These are phyloP conservation scores for Orthosia incerta DNA, from an alignment of 2,888 invertebrate genomes.

Conservation along the genomic window DNA sequence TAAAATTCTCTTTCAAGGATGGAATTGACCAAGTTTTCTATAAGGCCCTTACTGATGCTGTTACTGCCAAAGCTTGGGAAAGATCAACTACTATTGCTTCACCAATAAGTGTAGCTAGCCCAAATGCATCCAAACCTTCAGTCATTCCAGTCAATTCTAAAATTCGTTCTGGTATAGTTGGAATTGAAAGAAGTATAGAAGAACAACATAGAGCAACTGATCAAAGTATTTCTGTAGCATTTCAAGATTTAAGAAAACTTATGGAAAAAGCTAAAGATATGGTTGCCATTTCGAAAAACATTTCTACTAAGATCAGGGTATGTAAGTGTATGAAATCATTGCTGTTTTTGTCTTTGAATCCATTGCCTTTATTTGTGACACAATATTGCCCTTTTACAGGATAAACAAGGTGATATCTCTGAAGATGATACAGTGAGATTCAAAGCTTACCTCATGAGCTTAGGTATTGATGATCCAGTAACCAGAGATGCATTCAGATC, in stretches of 20 bases:
- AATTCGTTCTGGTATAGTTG: conserved; percentile 97
- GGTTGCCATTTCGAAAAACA: conserved; percentile 97
- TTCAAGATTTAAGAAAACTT: conserved; percentile 98
- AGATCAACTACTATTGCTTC: conserved; percentile 75
- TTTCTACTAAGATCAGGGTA: conserved; percentile 97
- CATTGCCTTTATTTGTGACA: neutral
- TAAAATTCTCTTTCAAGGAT: conserved; percentile 97
- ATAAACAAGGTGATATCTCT: conserved; percentile 98
- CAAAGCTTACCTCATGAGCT: conserved; percentile 98
- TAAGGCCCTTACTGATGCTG: conserved; percentile 91
- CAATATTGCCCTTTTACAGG: conserved; percentile 86
- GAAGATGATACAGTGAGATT: conserved; percentile 99
- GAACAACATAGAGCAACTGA: conserved; percentile 98
- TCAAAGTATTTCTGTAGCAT: conserved; percentile 97
- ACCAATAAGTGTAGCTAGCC: conserved; percentile 67
- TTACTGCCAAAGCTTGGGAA: conserved; percentile 93
- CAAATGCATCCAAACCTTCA: conserved; percentile 73
- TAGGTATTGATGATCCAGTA: conserved; percentile 99
- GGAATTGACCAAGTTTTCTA: conserved; percentile 93
- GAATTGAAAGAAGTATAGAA: conserved; percentile 98
- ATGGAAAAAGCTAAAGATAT: conserved; percentile 99
- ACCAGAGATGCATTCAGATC: conserved; percentile 97
- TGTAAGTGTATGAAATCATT: conserved; percentile 50
- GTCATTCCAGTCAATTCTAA: conserved; percentile 90
- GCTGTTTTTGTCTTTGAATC: neutral